Evolutionary conservation across 2,113 vertebrate genomes (phyloP), one percentile per base, ranked within the genome.

Genomic region (Coracopsis vasa): DNA sequence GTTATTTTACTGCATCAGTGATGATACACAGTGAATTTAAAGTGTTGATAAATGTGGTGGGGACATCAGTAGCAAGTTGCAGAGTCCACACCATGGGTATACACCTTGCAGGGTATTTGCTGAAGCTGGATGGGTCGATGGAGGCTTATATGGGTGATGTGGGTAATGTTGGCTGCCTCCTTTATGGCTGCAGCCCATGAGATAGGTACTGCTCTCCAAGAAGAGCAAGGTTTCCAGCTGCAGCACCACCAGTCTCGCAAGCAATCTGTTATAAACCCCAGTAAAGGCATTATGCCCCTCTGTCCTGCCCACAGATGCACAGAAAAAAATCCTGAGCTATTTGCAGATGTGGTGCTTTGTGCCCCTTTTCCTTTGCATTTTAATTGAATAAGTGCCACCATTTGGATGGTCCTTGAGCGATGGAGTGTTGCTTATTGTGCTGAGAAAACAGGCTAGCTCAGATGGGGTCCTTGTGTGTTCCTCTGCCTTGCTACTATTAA

Each of bases 71-170:
- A 37, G 9, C 8, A 21, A n/a, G 64, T 33, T 82, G 33, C 27
- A 29, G 50, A 58, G 47, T 2, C 21, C 25, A 33, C 8, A 3
- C 25, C n/a, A 21, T 0, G 9, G 47, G 16, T 41, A n/a, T n/a
- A n/a, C 39, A 73, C 1, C 0, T 44, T 56, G 44, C 20, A 10
- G 61, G 62, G n/a, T 42, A 10, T 28, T 19, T 71, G 48, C 29
- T 80, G 75, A 42, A 51, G 58, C 17, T 88, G 75, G n/a, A 5
- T 16, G 1, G 20, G 64, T 62, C 1, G 3, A 2, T 39, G 62
- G 42, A 39, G 21, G 11, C 47, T 92, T n/a, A 24, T 1, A 0
- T 28, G 75, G 16, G 61, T 0, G 0, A 1, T 28, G 27, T 11
- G 53, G 53, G 17, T 86, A 75, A 13, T 53, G 33, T 18, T 65